phyloP scores from a whole-genome alignment of 1,140 invertebrate genomes.

The Diprion similis region DNA sequence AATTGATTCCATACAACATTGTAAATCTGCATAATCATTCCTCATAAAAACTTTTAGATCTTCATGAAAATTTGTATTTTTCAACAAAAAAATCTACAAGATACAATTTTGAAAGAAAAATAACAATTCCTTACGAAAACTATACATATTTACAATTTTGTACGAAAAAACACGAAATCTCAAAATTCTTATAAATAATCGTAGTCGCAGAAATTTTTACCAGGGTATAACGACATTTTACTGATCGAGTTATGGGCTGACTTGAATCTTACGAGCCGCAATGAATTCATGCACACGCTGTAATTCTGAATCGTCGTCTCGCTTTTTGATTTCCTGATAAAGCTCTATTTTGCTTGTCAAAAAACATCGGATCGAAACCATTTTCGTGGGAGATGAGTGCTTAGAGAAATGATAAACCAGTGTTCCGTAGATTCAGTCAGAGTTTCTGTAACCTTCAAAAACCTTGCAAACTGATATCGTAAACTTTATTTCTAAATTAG shows the following conservation, averaged over 20 bases:
- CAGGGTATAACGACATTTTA: constrained; percentile 2
- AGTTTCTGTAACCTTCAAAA: too few species aligned
- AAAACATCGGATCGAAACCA: constrained; percentile 34
- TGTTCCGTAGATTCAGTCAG: too few species aligned
- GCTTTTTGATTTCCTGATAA: constrained; percentile 28
- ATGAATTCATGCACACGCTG: constrained; percentile 31
- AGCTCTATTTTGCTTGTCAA: constrained; percentile 23
- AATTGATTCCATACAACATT: too few species aligned
- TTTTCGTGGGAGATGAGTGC: constrained; percentile 13
- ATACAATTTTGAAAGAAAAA: background rate
- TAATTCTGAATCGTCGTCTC: constrained; percentile 28
- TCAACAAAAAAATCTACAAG: background rate
- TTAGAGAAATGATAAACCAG: too few species aligned
- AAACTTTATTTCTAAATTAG: too few species aligned
- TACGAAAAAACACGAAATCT: constrained; percentile 6
- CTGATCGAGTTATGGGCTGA: constrained; percentile 20
- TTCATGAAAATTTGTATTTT: too few species aligned
- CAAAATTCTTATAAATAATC: background rate
- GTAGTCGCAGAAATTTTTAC: background rate
- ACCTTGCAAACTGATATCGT: too few species aligned
- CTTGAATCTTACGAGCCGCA: constrained; percentile 45
- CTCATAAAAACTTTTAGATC: constrained; percentile 9
- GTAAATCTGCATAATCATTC: background rate
- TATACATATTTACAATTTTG: background rate
- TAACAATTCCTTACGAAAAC: constrained; percentile 6